Percentiles rank a stretch among this genome's conserved stretches.
Evolutionary conservation across 2,888 invertebrate species (phyloP).

Genomic region (Torymus auratus): DNA sequence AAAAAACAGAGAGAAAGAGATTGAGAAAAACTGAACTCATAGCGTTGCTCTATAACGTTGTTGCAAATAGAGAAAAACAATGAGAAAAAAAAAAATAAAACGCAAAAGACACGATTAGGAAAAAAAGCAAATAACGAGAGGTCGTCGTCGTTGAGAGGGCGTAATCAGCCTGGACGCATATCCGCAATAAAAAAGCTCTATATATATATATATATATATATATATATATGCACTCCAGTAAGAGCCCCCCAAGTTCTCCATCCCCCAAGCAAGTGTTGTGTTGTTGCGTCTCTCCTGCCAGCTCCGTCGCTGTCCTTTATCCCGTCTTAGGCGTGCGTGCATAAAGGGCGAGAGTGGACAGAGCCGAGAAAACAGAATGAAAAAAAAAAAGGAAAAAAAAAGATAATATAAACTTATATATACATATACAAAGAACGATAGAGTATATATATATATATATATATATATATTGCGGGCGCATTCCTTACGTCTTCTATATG

Average conservation of each 20-base stretch:
- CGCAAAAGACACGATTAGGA: background rate
- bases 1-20: conserved; percentile 46
- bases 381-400: conserved; percentile 8
- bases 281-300: conserved; percentile 51
- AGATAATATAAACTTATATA: conserved; percentile 28
- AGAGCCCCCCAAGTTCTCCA: conserved; percentile 6
- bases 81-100: conserved; percentile 9
- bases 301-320: conserved; percentile 41
- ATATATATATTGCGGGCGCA: conserved; percentile 51
- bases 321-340: conserved; percentile 17
- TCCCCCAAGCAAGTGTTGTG: conserved; percentile 39
- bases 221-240: conserved; percentile 23
- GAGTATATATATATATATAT: conserved; percentile 28
- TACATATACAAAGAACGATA: conserved; percentile 15
- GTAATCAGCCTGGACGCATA: conserved; percentile 40
- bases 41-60: conserved; percentile 50
- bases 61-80: background rate
- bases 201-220: background rate
- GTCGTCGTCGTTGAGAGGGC: conserved; percentile 30
- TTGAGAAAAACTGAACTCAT: conserved; percentile 29
- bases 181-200: conserved; percentile 37
- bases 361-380: too few species aligned
- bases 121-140: conserved; percentile 24
- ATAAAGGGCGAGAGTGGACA: too few species aligned
- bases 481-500: conserved; percentile 51